These are phyloP conservation scores for Prunella strophiata DNA, from an alignment of 2,797 vertebrate genomes.

Conservation along the genomic window DNA sequence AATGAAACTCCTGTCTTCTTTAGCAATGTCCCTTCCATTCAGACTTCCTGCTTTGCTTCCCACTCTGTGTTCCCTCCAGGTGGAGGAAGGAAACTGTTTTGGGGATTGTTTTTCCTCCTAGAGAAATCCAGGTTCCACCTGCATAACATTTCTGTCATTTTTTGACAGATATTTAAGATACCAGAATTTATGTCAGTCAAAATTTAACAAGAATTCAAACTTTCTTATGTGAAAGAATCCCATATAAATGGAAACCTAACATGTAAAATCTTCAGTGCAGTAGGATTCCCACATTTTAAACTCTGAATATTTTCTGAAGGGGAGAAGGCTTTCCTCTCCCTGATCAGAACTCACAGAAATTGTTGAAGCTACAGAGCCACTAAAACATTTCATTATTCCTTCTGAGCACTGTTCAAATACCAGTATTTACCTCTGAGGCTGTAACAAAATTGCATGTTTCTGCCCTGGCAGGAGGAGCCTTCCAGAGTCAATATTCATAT, in stretches of 20 bases:
- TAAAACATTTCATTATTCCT: constrained; percentile 42
- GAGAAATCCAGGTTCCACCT: background rate
- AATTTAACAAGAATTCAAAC: background rate
- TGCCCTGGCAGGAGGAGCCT: constrained; percentile 21
- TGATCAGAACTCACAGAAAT: background rate
- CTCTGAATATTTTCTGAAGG: background rate
- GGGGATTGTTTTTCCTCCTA: background rate
- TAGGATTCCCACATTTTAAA: background rate
- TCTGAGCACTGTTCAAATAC: constrained; percentile 33
- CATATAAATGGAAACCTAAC: background rate
- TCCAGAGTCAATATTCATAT: constrained; percentile 47
- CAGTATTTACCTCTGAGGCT: constrained; percentile 54
- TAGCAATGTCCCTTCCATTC: background rate
- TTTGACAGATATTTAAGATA: background rate
- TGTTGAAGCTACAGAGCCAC: background rate
- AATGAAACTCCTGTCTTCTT: background rate
- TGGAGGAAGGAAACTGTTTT: background rate
- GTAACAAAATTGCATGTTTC: constrained; percentile 44
- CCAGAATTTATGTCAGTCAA: background rate
- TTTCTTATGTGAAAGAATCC: background rate
- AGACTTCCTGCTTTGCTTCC: background rate
- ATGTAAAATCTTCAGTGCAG: background rate
- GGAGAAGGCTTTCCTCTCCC: background rate
- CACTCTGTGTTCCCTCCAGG: background rate
- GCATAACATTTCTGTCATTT: background rate